phyloP scores from a whole-genome alignment of 2,113 vertebrate genomes.

The Odocoileus hemionus region DNA sequence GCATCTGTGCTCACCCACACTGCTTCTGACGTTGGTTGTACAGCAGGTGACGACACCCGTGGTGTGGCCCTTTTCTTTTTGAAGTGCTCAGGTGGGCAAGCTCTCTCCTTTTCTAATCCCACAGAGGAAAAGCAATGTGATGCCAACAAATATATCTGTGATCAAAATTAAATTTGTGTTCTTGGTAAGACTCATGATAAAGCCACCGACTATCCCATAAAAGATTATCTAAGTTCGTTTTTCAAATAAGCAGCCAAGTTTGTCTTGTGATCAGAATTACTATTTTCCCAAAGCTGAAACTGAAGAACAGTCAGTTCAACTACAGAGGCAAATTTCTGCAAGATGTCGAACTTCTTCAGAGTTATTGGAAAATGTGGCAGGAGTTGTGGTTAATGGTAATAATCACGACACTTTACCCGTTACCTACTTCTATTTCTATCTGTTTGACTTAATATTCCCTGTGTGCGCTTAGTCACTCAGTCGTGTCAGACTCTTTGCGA shows the following conservation, averaged over 20 bases:
- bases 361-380: neutral
- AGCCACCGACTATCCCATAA: neutral
- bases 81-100: neutral
- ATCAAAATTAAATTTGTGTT: conserved; percentile 52
- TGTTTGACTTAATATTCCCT: neutral
- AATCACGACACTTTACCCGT: neutral
- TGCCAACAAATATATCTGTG: neutral
- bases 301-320: neutral
- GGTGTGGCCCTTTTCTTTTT: neutral
- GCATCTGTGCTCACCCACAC: neutral
- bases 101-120: neutral
- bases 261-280: conserved; percentile 34
- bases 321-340: neutral
- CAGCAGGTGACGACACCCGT: neutral
- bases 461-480: neutral
- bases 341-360: neutral
- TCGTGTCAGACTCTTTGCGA: neutral
- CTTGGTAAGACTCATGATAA: neutral
- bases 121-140: neutral
- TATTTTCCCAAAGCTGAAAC: neutral
- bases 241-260: conserved; percentile 36
- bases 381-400: neutral
- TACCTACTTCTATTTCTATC: neutral
- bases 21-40: neutral
- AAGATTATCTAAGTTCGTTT: conserved; percentile 27